Evolutionary conservation across 2,797 vertebrate genomes (phyloP).

Genomic region (Crocidura indochinensis): DNA sequence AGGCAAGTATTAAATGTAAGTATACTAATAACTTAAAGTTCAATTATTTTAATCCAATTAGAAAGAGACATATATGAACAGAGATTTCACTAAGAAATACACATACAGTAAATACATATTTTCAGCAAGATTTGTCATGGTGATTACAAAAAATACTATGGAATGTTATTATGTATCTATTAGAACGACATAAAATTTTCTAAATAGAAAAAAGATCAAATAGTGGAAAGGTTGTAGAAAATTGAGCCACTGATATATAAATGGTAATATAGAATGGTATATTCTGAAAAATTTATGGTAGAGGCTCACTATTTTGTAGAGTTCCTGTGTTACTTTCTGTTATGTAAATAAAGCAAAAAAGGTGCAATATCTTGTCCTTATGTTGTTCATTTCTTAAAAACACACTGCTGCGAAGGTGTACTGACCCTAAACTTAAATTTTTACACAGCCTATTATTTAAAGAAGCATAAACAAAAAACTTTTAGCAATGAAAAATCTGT

Average conservation of each 20-base stretch:
- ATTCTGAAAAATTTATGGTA: background rate
- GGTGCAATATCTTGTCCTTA: background rate
- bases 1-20: background rate
- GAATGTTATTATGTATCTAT: conserved; percentile 20
- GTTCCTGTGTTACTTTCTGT: background rate
- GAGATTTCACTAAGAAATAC: background rate
- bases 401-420: conserved; percentile 1
- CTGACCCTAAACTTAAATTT: conserved; percentile 4
- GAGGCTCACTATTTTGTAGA: background rate
- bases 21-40: conserved; percentile 19
- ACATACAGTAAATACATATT: conserved; percentile 15
- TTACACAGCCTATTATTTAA: conserved; percentile 35
- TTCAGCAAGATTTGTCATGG: background rate
- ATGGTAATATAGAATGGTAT: conserved; percentile 34
- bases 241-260: background rate
- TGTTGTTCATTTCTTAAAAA: conserved; percentile 37
- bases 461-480: conserved; percentile 8
- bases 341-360: conserved; percentile 14
- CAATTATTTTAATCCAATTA: conserved; percentile 15
- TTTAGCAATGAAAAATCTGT: conserved; percentile 25
- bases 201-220: conserved; percentile 28
- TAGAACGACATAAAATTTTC: conserved; percentile 7
- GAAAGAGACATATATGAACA: conserved; percentile 13
- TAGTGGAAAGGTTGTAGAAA: conserved; percentile 12
- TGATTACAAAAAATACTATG: conserved; percentile 48